Percentiles rank a stretch among this genome's conserved stretches.
phyloP scores from a whole-genome alignment of 2,888 invertebrate species.

The Germaria angustata region DNA sequence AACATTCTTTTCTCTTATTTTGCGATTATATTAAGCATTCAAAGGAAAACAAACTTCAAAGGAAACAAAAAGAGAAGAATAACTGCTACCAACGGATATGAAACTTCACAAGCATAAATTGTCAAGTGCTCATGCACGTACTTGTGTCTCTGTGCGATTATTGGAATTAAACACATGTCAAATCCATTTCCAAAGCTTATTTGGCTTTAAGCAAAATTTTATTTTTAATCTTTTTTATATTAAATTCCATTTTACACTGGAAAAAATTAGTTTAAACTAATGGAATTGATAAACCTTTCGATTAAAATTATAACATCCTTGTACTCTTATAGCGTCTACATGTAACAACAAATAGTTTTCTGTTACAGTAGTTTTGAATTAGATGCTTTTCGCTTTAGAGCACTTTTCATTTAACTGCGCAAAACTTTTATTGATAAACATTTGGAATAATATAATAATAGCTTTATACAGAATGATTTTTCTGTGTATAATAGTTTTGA shows the following conservation, averaged over 20 bases:
- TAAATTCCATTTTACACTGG: not conserved
- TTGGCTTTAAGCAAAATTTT: too few species aligned
- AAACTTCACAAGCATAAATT: not conserved
- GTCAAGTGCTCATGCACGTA: not conserved
- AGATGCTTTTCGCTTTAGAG: too few species aligned
- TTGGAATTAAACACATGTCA: slow-evolving; percentile 35
- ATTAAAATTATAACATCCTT: not conserved
- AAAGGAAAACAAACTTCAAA: not conserved
- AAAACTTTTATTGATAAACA: too few species aligned
- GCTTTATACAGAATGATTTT: too few species aligned
- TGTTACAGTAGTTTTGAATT: too few species aligned
- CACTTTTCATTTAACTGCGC: too few species aligned
- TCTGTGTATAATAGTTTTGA: too few species aligned
- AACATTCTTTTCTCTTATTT: not conserved
- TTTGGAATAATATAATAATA: too few species aligned
- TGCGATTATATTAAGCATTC: not conserved
- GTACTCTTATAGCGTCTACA: too few species aligned
- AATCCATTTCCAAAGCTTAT: slow-evolving; percentile 37
- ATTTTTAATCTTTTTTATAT: too few species aligned
- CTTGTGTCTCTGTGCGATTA: not conserved
- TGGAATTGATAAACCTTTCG: not conserved
- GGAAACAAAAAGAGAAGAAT: not conserved
- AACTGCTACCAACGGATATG: not conserved
- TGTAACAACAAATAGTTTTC: too few species aligned
- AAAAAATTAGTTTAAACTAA: not conserved